Base-by-base conservation (phyloP, 2,888 invertebrate species). In the Empis livida region DNA sequence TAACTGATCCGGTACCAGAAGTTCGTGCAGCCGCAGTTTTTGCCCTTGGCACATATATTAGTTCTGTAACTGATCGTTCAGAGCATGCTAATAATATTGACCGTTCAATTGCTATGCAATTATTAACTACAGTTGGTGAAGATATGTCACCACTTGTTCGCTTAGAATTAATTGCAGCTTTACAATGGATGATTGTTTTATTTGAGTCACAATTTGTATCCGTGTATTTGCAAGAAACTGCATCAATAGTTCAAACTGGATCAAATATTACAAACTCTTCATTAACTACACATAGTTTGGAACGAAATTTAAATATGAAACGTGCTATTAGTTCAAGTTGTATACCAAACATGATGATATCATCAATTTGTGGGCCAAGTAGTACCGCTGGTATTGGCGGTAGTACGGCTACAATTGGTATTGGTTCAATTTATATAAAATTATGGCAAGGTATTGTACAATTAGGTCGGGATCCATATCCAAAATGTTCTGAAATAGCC, bases 41-140 rank as follows among this genome's bases (percentile, higher is more conserved):
- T 72, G 96, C 97, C 13, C 73, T 99, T 51, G 97, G 96, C 53
- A 88, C 94, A 17, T 94, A 93, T 70, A 82, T 95, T 58, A 88
- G 85, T 64, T 86, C 86, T 32, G 84, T 84, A 39, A 77, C 77
- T 23, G 82, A 86, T 62, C 80, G 93, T 57, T 84, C 86, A 44
- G 92, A 94, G 62, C 95, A 96, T 70, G 92, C 93, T 40, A 91
- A 89, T 68, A 88, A 85, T 62, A 88, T 95, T 50, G 93, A 95
- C 73, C 91, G 94, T 62, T 84, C 85, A 58, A 86, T 97, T 54
- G 93, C 88, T 52, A 86, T 91, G 73, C 86, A 81, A 47, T 74
- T 99, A 54, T 79, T 91, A 45, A 82, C 81, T 60, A 80, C 82
- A 31, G 77, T 86, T 55, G 76, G 80, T 35, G 73, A 77, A 56